phyloP scores from a whole-genome alignment of 2,888 invertebrate genomes.

The Anoncus sp. region DNA sequence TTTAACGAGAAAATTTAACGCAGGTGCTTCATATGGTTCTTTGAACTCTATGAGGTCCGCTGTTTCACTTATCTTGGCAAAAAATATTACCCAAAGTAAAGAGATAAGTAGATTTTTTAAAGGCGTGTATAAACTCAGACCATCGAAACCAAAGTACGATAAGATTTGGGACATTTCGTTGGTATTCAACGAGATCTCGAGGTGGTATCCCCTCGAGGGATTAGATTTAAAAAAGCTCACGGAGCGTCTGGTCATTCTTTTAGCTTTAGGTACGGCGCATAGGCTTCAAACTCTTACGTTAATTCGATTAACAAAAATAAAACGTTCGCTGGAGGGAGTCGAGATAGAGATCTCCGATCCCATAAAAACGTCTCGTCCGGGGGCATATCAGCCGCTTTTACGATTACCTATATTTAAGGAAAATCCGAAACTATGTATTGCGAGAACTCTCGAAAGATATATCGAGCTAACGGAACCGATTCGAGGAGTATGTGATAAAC shows the following conservation, averaged over 20 bases:
- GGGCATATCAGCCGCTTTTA: conserved; percentile 17
- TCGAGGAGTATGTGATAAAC: neutral
- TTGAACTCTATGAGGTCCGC: conserved; percentile 60
- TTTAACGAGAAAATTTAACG: conserved; percentile 37
- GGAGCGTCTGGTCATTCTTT: conserved; percentile 9
- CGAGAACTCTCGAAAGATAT: conserved; percentile 20
- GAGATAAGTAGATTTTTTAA: conserved; percentile 52
- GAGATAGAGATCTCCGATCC: conserved; percentile 19
- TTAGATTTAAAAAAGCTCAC: conserved; percentile 14
- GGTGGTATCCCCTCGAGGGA: conserved; percentile 12
- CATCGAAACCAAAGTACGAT: conserved; percentile 49
- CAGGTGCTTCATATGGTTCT: conserved; percentile 55
- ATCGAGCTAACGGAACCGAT: neutral
- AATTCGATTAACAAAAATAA: conserved; percentile 2
- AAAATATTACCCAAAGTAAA: conserved; percentile 30
- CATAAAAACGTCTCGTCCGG: conserved; percentile 23
- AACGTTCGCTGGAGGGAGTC: neutral
- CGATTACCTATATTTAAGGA: conserved; percentile 11
- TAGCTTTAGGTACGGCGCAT: conserved; percentile 24
- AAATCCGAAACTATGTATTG: conserved; percentile 17
- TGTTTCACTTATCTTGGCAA: conserved; percentile 40
- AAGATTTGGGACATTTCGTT: conserved; percentile 47
- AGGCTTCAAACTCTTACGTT: conserved; percentile 18
- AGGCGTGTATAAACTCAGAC: conserved; percentile 49
- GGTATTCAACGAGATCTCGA: conserved; percentile 25